Percentiles rank a stretch among this genome's conserved stretches.
Evolutionary conservation across 2,888 invertebrate species (phyloP).

Genomic region (Dolichopus griseipennis): DNA sequence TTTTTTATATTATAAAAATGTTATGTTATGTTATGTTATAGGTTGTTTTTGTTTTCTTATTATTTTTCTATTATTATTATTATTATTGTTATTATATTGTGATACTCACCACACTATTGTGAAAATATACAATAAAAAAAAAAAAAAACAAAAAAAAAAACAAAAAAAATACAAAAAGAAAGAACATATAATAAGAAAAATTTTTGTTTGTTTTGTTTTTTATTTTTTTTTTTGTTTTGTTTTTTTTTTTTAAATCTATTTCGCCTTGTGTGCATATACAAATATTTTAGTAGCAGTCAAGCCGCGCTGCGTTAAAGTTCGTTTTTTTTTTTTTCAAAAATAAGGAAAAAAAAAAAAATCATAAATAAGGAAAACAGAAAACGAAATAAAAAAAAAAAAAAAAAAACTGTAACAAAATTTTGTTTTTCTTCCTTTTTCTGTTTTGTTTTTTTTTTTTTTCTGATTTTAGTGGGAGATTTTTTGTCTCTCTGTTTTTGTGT

Average conservation of each 20-base stretch:
- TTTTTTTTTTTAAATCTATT: background rate
- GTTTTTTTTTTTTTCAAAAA: no score
- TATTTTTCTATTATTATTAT: no score
- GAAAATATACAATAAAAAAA: background rate
- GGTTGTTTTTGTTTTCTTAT: no score
- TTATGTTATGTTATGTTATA: no score
- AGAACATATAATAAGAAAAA: no score
- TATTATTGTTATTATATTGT: no score
- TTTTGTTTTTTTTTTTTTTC: background rate
- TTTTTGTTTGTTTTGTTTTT: background rate
- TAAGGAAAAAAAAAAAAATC: no score
- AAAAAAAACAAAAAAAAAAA: background rate
- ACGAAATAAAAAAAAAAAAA: background rate
- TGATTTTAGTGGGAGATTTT: background rate
- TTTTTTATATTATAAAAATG: no score
- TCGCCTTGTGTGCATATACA: background rate
- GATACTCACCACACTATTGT: no score
- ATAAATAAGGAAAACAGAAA: background rate
- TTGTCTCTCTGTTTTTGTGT: no score
- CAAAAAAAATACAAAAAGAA: background rate
- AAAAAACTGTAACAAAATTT: background rate
- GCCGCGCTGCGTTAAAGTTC: conserved; percentile 20
- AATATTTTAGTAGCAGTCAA: conserved; percentile 19
- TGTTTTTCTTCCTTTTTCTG: background rate
- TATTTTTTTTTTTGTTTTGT: background rate